Evolutionary conservation across 1,140 invertebrate genomes (phyloP), one percentile per base, ranked within the genome.

Genomic region (Euschistus heros): DNA sequence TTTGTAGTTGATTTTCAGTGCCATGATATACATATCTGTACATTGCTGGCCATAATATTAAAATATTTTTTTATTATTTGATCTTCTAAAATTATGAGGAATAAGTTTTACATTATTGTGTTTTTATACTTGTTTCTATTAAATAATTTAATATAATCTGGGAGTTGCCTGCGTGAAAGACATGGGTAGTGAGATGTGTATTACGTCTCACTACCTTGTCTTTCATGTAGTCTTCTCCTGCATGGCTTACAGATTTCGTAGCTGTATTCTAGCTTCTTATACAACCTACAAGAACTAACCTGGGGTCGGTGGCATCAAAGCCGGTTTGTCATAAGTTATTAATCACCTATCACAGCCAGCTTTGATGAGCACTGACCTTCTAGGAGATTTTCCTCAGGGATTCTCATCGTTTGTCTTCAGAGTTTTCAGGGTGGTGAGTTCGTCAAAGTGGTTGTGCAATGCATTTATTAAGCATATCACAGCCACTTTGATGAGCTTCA

Each of bases 171-270:
- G 17, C 73, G 74, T 91, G 89, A 92, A 91, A 91, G 89, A 92
- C 89, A 91, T 90, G 89, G 89, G 89, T 92, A 92, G 89, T 92
- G 89, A 92, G 88, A 91, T 91, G 88, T 83, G 70, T 68, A 74
- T 72, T 73, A 73, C 84, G 82, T 88, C 88, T 92, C 88, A 89
- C 88, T 92, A 91, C 84, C 86, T 88, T 92, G 89, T 92, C 89
- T 91, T 92, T 91, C 89, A 87, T 86, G 83, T 75, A 75, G 81
- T 64, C 64, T 65, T 59, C 27, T 17, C 33, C 44, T 60, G 50
- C 63, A 44, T 44, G 14, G 26, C 20, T 62, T 33, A 30, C 66
- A 55, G 24, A 18, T 26, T 47, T 57, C n/a, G 33, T 37, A 10
- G 33, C 33, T 37, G 33, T 37, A 37, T 37, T 13, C 10, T 37